Evolutionary conservation across 2,797 vertebrate genomes (phyloP), one percentile per base, ranked within the genome.

Genomic region (Limosa lapponica): DNA sequence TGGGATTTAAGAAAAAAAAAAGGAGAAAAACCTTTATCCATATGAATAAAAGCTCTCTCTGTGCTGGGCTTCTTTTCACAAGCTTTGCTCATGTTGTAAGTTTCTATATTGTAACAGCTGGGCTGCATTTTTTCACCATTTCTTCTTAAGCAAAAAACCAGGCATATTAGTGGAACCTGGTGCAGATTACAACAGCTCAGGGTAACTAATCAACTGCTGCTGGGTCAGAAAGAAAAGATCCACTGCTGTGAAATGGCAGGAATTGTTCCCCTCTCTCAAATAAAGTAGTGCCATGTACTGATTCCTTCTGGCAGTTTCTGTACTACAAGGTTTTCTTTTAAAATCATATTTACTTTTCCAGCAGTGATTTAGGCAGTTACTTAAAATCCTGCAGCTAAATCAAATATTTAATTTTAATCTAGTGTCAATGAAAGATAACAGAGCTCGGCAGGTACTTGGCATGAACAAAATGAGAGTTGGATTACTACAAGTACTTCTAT

Each of bases 61-160:
- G 24, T 54, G n/a, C 51, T 75, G 43, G 30, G 5, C 32, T 95
- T 66, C 79, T 96, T 92, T 92, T 57, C 69, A 81, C n/a, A 91
- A 89, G 58, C 11, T 65, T 81, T 83, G 44, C 20, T 89, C 65
- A 15, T 83, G 36, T 49, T 81, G 3, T 67, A 81, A 49, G 32
- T 92, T 80, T 89, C 67, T 85, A 16, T 95, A 95, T 58, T 90
- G 57, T 77, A 95, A 93, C 93, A 96, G 93, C 90, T 96, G 93
- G 77, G 44, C 62, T 71, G 61, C 58, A 77, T 91, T 94, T 93
- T 89, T 87, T 93, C 62, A 88, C 48, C 51, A 70, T 93, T 87
- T 58, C n/a, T 94, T 92, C 73, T 91, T 83, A 85, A 93, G 46
- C 54, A 92, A 80, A 96, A 91, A 89, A 15, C 0, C 28, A 65